These are phyloP conservation scores for Malurus elegans DNA, from an alignment of 2,113 vertebrate species.

Conservation along the genomic window DNA sequence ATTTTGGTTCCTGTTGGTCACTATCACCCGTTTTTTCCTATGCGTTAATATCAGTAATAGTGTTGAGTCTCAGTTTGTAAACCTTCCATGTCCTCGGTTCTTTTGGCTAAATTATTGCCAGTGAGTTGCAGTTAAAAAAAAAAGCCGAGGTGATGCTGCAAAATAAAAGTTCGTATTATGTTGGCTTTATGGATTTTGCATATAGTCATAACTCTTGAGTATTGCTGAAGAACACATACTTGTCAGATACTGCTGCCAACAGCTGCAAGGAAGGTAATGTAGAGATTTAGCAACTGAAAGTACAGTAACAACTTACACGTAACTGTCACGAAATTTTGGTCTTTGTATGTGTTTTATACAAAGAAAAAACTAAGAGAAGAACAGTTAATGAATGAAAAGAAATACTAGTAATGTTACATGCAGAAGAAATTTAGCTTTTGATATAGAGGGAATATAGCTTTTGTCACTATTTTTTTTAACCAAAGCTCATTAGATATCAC, in stretches of 20 bases:
- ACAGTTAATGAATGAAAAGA: neutral
- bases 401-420: neutral
- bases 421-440: neutral
- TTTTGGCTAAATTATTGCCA: neutral
- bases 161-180: neutral
- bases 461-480: neutral
- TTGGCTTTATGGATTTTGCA: neutral
- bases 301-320: neutral
- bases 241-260: neutral
- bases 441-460: neutral
- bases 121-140: neutral
- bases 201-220: neutral
- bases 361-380: neutral
- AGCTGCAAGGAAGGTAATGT: neutral
- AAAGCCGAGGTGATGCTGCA: neutral
- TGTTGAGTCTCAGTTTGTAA: neutral
- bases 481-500: neutral
- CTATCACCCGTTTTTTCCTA: fast-evolving
- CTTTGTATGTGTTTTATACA: neutral
- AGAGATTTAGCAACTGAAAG: neutral
- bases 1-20: neutral
- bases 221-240: neutral
- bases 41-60: neutral
- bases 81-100: neutral
- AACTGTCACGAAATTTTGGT: neutral